These are phyloP conservation scores for Ceyx cyanopectus DNA, from an alignment of 2,113 vertebrate species.

Conservation along the genomic window DNA sequence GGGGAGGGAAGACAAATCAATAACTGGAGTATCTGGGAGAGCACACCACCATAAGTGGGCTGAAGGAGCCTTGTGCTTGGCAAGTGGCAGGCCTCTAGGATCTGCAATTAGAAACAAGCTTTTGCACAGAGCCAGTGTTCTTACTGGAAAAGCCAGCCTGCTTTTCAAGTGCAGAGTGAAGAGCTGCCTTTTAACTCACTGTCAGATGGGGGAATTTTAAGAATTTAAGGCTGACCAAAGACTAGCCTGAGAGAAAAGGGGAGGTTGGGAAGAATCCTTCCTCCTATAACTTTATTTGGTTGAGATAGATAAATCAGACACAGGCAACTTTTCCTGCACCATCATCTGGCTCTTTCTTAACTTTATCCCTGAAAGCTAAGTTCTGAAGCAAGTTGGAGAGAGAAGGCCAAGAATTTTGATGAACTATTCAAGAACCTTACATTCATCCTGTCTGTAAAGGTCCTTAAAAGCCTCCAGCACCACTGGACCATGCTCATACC, in stretches of 20 bases:
- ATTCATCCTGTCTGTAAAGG: neutral
- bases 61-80: neutral
- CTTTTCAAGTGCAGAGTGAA: constrained; percentile 38
- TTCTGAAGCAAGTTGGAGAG: neutral
- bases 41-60: neutral
- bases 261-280: constrained; percentile 67
- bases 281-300: constrained; percentile 76
- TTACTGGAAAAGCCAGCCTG: neutral
- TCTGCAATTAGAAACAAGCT: neutral
- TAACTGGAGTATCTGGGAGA: neutral
- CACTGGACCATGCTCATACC: neutral
- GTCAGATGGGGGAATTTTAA: constrained; percentile 71
- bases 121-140: neutral
- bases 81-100: neutral
- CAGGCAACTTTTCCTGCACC: constrained; percentile 68
- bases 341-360: neutral
- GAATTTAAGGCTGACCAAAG: constrained; percentile 67
- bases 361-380: neutral
- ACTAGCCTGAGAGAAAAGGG: constrained; percentile 59
- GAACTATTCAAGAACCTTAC: neutral
- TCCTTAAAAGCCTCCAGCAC: neutral
- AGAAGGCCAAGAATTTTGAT: neutral
- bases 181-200: constrained; percentile 37
- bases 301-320: constrained; percentile 70
- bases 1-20: neutral